A percentile compares a stretch with the other conserved stretches of the same genome.
Conservation (phyloP, 2,113 vertebrate genomes). For the Gnathonemus longibarbis region DNA sequence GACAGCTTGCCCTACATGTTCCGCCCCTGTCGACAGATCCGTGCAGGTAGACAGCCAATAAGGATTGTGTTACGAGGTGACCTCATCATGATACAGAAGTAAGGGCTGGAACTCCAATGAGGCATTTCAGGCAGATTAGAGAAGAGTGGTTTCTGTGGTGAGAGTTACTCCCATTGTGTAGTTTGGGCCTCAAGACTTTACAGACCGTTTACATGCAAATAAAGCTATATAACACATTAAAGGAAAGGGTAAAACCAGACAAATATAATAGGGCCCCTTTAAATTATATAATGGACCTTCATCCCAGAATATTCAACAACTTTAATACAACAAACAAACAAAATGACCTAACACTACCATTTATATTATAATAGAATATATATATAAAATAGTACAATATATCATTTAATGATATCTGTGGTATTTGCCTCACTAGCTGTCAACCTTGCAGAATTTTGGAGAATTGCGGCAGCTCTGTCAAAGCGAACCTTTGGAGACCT, state of each 20-base stretch:
- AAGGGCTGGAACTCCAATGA: not conserved
- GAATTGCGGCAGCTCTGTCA: not conserved
- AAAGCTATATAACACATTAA: not conserved
- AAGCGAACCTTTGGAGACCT: constrained; percentile 70
- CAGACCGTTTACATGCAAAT: not conserved
- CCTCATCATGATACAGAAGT: not conserved
- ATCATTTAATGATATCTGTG: not conserved
- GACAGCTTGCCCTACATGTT: not conserved
- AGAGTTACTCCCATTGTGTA: not conserved
- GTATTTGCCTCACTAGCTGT: not conserved
- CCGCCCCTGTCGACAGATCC: not conserved
- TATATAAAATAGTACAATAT: not conserved
- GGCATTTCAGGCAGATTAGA: not conserved
- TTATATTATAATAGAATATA: not conserved
- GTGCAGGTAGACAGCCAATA: not conserved
- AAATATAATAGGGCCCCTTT: not conserved
- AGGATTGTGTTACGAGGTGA: not conserved
- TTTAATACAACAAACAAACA: not conserved
- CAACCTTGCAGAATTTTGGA: not conserved
- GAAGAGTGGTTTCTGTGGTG: not conserved
- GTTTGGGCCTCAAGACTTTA: not conserved
- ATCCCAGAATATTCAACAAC: not conserved
- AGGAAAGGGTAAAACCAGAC: not conserved
- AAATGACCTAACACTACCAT: not conserved
- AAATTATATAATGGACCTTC: not conserved